These are phyloP conservation scores for Takifugu rubripes DNA, from an alignment of 2,797 vertebrate species.

Conservation along the genomic window DNA sequence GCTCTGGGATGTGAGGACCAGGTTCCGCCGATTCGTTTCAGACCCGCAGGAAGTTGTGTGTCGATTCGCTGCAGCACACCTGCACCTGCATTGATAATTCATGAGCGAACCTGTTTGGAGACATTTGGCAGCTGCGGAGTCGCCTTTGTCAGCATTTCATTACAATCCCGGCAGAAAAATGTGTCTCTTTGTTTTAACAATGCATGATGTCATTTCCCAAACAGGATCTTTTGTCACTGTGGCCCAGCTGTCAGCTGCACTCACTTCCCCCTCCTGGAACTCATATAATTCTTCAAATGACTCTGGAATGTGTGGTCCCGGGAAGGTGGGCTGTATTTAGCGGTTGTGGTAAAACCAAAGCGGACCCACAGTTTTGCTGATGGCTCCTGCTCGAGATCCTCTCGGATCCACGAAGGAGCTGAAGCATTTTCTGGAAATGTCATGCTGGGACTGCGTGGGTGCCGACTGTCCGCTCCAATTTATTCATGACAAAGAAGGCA, in stretches of 20 bases:
- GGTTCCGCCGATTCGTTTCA: background rate
- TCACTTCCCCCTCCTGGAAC: background rate
- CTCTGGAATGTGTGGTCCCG: background rate
- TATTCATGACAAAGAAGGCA: background rate
- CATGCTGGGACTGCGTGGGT: background rate
- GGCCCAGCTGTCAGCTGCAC: background rate
- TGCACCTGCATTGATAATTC: constrained; percentile 21
- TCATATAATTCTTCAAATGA: background rate
- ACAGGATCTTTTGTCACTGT: background rate
- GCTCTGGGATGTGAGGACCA: background rate
- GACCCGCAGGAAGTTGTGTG: background rate
- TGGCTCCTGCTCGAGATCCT: too few species aligned
- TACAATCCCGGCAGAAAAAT: background rate
- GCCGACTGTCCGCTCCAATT: background rate
- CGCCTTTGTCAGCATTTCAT: constrained; percentile 22
- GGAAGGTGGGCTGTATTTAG: background rate
- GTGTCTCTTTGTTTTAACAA: constrained; percentile 12
- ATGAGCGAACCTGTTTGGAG: background rate
- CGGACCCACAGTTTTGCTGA: background rate
- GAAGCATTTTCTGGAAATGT: background rate
- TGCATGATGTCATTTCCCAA: background rate
- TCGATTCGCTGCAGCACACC: background rate
- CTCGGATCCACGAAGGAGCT: background rate
- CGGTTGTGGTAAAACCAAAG: background rate
- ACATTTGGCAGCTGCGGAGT: constrained; percentile 11